Percentiles rank a stretch among this genome's conserved stretches.
Conservation (phyloP, 2,113 vertebrate species). For the Pedionomus torquatus region DNA sequence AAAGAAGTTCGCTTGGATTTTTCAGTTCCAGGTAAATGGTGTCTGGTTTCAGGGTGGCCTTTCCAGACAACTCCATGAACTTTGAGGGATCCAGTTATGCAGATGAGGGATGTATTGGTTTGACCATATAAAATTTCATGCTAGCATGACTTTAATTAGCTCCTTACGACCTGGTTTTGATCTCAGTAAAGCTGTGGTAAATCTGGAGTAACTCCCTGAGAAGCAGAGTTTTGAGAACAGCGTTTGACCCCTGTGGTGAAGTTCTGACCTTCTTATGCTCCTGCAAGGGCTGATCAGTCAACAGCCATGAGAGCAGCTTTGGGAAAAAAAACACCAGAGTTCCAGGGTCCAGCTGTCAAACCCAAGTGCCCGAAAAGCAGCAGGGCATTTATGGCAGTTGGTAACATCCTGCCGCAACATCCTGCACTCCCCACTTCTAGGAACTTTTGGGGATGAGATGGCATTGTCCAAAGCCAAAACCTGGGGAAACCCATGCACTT, state of each 20-base stretch:
- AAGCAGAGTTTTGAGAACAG: neutral
- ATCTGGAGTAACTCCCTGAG: neutral
- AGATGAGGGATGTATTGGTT: neutral
- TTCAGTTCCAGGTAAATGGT: neutral
- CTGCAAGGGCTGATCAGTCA: neutral
- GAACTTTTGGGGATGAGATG: neutral
- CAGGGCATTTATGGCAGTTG: neutral
- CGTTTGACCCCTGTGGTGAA: neutral
- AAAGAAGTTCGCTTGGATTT: neutral
- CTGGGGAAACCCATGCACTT: neutral
- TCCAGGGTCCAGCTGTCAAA: neutral
- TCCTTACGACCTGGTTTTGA: neutral
- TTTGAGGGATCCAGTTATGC: neutral
- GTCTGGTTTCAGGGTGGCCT: neutral
- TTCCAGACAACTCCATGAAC: neutral
- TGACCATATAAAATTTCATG: neutral
- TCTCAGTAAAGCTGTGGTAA: neutral
- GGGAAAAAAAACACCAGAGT: neutral
- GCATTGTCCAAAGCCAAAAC: neutral
- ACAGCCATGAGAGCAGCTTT: rapidly evolving
- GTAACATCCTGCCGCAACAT: neutral
- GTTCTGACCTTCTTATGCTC: neutral
- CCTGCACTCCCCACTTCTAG: rapidly evolving
- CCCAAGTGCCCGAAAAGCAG: neutral
- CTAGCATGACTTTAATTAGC: neutral